Percentiles rank a stretch among this genome's conserved stretches.
phyloP scores from a whole-genome alignment of 2,113 vertebrate species.

The Embiotoca jacksoni region DNA sequence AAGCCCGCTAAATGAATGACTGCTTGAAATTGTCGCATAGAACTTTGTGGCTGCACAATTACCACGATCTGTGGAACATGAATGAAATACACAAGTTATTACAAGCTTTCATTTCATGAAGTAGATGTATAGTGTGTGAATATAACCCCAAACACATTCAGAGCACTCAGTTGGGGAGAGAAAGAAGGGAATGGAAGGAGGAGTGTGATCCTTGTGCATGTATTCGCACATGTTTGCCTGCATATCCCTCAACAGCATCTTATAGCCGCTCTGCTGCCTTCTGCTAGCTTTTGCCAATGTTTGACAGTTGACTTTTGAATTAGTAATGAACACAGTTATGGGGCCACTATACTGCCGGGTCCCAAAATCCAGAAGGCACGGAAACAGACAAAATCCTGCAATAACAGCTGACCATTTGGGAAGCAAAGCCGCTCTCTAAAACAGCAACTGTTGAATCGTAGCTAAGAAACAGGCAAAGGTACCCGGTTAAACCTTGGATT shows the following conservation, averaged over 20 bases:
- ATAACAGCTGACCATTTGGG: background rate
- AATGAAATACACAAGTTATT: background rate
- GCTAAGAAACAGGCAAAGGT: background rate
- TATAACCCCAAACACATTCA: slow-evolving; percentile 1
- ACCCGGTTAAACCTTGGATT: no score
- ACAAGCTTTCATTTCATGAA: slow-evolving; percentile 33
- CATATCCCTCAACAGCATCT: background rate
- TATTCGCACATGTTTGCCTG: slow-evolving; percentile 9
- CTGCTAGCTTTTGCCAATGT: slow-evolving; percentile 43
- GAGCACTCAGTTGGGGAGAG: background rate
- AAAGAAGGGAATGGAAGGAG: background rate
- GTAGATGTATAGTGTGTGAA: background rate
- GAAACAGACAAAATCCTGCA: background rate
- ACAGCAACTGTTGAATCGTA: background rate
- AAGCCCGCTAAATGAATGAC: slow-evolving; percentile 11
- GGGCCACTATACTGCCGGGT: slow-evolving; percentile 2
- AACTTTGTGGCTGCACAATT: slow-evolving; percentile 6
- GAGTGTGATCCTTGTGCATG: slow-evolving; percentile 1
- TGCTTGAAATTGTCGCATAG: slow-evolving; percentile 18
- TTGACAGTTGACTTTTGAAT: slow-evolving; percentile 49
- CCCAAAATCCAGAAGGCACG: background rate
- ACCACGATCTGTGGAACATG: background rate
- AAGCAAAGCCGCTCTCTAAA: background rate
- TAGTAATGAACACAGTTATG: slow-evolving; percentile 41
- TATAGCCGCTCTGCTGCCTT: slow-evolving; percentile 5